Base-by-base conservation (phyloP, 2,888 invertebrate species). In the Meliscaeva auricollis region DNA sequence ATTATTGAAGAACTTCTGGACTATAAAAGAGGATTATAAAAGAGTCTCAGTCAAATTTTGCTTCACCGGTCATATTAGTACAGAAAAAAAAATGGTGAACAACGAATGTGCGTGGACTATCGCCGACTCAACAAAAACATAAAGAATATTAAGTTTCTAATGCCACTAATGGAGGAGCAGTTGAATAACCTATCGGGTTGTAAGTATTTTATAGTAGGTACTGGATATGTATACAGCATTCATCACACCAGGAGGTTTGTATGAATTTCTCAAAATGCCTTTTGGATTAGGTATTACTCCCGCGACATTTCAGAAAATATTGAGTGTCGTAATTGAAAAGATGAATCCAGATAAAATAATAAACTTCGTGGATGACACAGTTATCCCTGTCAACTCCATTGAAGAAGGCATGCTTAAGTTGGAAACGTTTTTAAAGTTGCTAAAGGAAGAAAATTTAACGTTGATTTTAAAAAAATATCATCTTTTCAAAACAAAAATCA, bases 241-340 rank as follows among this genome's bases (percentile, higher is more conserved):
- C 20, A 52, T 52, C 26, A 52, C 52, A n/a, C 52, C 52, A n/a
- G 52, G 13, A 3, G 52, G 52, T 3, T 52, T 52, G 30, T 26
- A 50, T 13, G 50, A 50, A 22, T 50, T 50, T 11, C 50, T 50
- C 11, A 50, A 22, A 13, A 50, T 50, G 78, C 78, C 77, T 7
- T 73, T 83, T 60, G 83, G 83, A 1, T 58, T 83, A n/a, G 15
- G 17, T 13, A 84, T 60, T 5, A 74, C 78, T 11, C 74, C 84
- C 35, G 54, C 74, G 35, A 69, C 74, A 11, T 79, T 78, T 54
- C 84, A 79, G 17, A 56, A 73, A 35, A 66, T 73, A 60, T 30
- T 82, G 13, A 82, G 72, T 32, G 60, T 73, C 32, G 60, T 73
- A 11, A 26, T 77, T 9, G 38, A 58, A 11, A 35, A 58, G 38